Evolutionary conservation across 2,797 vertebrate species (phyloP).

Genomic region (Protosalanx chinensis): DNA sequence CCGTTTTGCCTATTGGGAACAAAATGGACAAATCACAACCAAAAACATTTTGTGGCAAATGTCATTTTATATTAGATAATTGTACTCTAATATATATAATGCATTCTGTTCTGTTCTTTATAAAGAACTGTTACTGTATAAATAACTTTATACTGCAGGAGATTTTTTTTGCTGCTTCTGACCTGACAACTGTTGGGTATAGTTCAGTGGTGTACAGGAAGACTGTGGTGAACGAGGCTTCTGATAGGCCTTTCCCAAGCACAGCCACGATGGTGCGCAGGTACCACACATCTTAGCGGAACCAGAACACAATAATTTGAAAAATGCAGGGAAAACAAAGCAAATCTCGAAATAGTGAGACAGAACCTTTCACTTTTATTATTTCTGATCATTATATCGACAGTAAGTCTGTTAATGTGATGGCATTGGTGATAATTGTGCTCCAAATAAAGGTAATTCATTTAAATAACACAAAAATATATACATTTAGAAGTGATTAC

Average conservation of each 20-base stretch:
- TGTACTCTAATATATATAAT: too few relatives aligned
- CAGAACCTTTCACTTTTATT: not conserved
- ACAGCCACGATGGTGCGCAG: constrained; percentile 67
- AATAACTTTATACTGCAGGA: not conserved
- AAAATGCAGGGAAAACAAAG: not conserved
- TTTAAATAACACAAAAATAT: not conserved
- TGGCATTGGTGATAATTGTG: too few relatives aligned
- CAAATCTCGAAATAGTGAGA: not conserved
- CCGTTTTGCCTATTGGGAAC: constrained; percentile 78
- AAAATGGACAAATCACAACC: not conserved
- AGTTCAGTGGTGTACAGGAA: constrained; percentile 84
- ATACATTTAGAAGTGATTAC: constrained; percentile 31
- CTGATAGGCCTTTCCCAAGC: constrained; percentile 81
- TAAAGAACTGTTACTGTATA: too few relatives aligned
- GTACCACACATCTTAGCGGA: constrained; percentile 58
- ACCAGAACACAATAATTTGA: not conserved
- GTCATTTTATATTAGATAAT: too few relatives aligned
- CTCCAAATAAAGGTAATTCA: too few relatives aligned
- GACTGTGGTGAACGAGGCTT: constrained; percentile 79
- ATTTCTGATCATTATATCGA: not conserved
- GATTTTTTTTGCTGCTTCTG: constrained; percentile 26
- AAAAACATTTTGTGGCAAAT: too few relatives aligned
- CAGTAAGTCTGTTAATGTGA: too few relatives aligned
- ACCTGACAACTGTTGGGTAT: constrained; percentile 87
- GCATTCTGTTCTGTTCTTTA: too few relatives aligned